Base-by-base conservation (phyloP, 2,888 invertebrate species). In the Cartodere bifasciata region DNA sequence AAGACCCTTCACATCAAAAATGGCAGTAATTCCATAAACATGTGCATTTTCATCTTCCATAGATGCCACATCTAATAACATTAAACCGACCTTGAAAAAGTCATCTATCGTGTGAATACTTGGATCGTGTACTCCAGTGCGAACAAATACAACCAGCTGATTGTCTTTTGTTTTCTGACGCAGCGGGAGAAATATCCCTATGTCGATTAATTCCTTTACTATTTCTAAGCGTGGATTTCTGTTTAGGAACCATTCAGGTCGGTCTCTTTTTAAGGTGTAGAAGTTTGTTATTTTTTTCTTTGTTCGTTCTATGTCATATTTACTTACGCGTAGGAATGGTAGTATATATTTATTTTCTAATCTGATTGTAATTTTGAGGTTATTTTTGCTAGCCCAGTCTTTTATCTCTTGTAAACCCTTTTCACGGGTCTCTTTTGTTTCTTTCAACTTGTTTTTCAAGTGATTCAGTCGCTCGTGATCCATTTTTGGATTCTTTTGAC, bases 11-110 rank as follows among this genome's bases (percentile, higher is more conserved):
- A 78, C 64, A 47, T 78, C 77, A 40, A 76, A 64, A 31, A 78
- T 64, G 0, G 70, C 70, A 2, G 64, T 62, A 9, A 73, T 62
- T 2, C 77, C 78, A 42, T 54, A 56, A 27, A 58, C 49, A 65
- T 57, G 50, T 54, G 66, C 37, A 13, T 34, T 25, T 33, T 52
- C 51, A 46, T 69, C 64, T 23, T 65, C 56, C 39, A 62, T 58
- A 1, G 68, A 50, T 2, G 68, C 58, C 10, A 73, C 39, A 41
- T 77, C 77, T 36, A 75, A 47, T 25, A 70, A 56, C 75, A 76
- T 75, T 55, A 70, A 67, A 25, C 70, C 65, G 3, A 63, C 59
- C 60, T 77, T 77, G 32, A 75, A 63, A 10, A 76, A 67, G 46
- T 75, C 65, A 40, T 70, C 63, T 41, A 69, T 67, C 16, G 57